Conservation (phyloP, 2,888 invertebrate species). For the Netelia inedita region DNA sequence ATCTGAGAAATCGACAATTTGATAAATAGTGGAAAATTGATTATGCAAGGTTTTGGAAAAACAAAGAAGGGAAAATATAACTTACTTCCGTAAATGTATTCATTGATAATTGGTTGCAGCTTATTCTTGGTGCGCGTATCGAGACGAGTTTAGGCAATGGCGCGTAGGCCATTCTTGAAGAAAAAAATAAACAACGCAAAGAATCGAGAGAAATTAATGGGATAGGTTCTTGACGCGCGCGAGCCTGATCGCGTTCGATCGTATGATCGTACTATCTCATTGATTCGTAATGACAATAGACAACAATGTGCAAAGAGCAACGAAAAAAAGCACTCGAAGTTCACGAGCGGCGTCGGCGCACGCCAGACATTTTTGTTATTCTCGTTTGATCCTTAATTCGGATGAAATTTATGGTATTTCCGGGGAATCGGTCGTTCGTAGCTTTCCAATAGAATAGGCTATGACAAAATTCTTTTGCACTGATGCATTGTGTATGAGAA, state of each 20-base stretch:
- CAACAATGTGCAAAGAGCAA: constrained; percentile 26
- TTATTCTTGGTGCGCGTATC: constrained; percentile 69
- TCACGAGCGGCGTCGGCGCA: constrained; percentile 27
- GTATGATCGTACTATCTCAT: background rate
- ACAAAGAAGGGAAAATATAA: constrained; percentile 22
- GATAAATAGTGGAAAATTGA: constrained; percentile 11
- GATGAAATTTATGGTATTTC: background rate
- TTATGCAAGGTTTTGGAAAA: constrained; percentile 4
- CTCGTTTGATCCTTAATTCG: background rate
- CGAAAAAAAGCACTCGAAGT: constrained; percentile 25
- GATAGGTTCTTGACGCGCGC: background rate
- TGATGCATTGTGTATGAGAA: constrained; percentile 31
- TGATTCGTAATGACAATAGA: constrained; percentile 29
- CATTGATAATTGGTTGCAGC: constrained; percentile 67
- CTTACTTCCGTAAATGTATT: constrained; percentile 74
- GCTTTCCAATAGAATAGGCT: constrained; percentile 12
- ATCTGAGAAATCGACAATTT: constrained; percentile 72
- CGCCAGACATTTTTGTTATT: constrained; percentile 21
- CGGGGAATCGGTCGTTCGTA: background rate
- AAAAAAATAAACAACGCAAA: constrained; percentile 20
- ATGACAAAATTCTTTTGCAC: constrained; percentile 40
- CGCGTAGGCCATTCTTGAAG: constrained; percentile 70
- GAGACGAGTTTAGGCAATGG: constrained; percentile 71
- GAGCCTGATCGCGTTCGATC: background rate
- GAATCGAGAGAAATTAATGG: background rate